These are phyloP conservation scores for Pollenia angustigena DNA, from an alignment of 2,888 invertebrate species.

Conservation along the genomic window DNA sequence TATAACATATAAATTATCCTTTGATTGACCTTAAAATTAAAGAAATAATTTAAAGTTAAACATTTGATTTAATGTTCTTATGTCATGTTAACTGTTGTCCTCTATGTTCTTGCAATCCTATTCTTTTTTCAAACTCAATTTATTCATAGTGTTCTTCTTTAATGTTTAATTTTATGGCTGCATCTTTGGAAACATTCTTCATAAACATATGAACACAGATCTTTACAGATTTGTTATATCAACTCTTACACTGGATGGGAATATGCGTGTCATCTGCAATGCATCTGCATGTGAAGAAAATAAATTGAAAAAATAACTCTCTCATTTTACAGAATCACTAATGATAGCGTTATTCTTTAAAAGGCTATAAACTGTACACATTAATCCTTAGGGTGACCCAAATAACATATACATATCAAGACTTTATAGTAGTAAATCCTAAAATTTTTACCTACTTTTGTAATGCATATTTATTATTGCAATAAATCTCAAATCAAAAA, in stretches of 20 bases:
- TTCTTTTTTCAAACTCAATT: neutral
- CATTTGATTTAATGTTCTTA: too few species aligned
- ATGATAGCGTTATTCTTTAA: slow-evolving; percentile 2
- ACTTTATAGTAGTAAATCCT: too few species aligned
- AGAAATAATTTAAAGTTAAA: too few species aligned
- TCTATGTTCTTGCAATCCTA: neutral
- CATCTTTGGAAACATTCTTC: too few species aligned
- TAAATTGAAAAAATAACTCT: neutral
- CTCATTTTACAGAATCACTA: slow-evolving; percentile 21
- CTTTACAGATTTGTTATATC: neutral
- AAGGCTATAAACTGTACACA: neutral
- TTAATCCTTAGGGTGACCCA: neutral
- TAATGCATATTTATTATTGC: too few species aligned
- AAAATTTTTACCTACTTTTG: too few species aligned
- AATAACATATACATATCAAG: neutral
- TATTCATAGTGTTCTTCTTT: slow-evolving; percentile 14
- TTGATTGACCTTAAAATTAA: too few species aligned
- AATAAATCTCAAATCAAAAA: too few species aligned
- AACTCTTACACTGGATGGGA: neutral
- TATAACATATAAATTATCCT: too few species aligned
- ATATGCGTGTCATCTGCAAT: slow-evolving; percentile 23
- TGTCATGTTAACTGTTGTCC: neutral
- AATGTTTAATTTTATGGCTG: neutral
- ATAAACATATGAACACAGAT: neutral
- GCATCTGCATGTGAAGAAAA: slow-evolving; percentile 3